Evolutionary conservation across 2,113 vertebrate species (phyloP).

Genomic region (Rhodinocichla rosea): DNA sequence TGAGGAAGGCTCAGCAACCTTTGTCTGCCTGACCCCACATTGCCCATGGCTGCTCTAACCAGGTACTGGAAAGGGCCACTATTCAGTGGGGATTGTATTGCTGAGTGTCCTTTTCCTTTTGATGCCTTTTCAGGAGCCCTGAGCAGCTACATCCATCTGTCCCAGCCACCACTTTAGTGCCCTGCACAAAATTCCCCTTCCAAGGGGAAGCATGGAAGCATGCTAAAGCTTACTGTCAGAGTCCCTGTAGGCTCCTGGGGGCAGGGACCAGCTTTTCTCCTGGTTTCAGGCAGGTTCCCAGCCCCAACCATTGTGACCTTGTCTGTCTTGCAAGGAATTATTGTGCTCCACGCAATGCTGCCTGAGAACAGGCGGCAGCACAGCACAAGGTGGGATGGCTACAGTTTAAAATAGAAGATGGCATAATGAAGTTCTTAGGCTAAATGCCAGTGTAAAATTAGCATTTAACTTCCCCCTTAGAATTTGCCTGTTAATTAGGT

Average conservation of each 20-base stretch:
- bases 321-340: neutral
- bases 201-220: neutral
- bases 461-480: slow-evolving; percentile 17
- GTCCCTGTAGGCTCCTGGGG: neutral
- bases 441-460: slow-evolving; percentile 46
- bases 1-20: neutral
- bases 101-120: neutral
- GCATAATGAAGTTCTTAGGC: slow-evolving; percentile 50
- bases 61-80: neutral
- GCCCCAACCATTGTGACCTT: neutral
- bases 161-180: neutral
- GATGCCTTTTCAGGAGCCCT: neutral
- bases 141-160: neutral
- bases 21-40: neutral
- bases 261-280: neutral
- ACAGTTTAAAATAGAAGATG: slow-evolving; percentile 45
- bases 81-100: neutral
- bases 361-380: neutral
- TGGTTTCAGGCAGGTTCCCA: neutral
- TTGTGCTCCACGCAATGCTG: neutral
- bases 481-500: slow-evolving; percentile 41
- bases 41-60: neutral
- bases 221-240: neutral
- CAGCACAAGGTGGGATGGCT: neutral
- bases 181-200: neutral